Evolutionary conservation across 53 echinoderm and acorn worm species (phyloP).

Genomic region (Echinometra lucunter): DNA sequence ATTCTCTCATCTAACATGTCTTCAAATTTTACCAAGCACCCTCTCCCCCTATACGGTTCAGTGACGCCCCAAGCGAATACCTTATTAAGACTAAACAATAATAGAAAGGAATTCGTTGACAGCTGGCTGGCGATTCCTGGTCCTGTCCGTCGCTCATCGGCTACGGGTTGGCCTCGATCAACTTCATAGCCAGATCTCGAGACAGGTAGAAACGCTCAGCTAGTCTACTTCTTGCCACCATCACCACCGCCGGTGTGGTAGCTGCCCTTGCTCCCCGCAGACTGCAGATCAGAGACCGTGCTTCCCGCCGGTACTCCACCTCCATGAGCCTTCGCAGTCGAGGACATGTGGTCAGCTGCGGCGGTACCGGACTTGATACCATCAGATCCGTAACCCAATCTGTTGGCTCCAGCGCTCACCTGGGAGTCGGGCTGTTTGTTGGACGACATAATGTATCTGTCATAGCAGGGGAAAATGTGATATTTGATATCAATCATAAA

Average conservation of each 20-base stretch:
- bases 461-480: neutral
- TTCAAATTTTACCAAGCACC: no score
- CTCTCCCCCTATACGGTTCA: no score
- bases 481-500: no score
- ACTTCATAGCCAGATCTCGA: neutral
- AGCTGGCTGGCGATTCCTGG: no score
- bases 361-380: slow-evolving; percentile 6
- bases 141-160: neutral
- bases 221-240: neutral
- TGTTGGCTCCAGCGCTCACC: slow-evolving; percentile 25
- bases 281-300: neutral
- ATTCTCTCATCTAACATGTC: no score
- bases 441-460: slow-evolving; percentile 36
- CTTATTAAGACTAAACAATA: no score
- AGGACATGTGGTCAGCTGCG: slow-evolving; percentile 7
- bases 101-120: no score
- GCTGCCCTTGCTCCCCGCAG: slow-evolving; percentile 19
- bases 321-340: neutral
- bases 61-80: no score
- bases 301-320: neutral
- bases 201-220: neutral
- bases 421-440: neutral
- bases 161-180: neutral
- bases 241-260: neutral
- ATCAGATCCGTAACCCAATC: neutral